These are phyloP conservation scores for Vidua chalybeata DNA, from an alignment of 2,113 vertebrate genomes.

Conservation along the genomic window DNA sequence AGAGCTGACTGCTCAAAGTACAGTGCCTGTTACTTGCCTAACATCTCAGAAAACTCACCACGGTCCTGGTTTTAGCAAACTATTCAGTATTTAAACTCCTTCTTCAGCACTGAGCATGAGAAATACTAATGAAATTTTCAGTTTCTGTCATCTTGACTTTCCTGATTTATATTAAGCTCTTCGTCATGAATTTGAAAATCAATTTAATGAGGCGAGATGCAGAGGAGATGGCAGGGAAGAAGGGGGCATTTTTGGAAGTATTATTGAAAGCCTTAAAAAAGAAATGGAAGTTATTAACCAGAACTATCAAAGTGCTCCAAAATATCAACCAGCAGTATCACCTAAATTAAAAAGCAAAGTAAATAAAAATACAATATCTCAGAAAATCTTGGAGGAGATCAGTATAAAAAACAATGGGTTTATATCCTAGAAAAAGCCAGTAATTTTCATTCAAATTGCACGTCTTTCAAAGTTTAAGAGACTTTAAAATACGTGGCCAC, in stretches of 20 bases:
- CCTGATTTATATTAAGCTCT: background rate
- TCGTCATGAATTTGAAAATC: background rate
- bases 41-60: background rate
- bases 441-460: background rate
- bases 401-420: background rate
- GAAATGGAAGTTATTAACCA: background rate
- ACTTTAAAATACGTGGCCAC: background rate
- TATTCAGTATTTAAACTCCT: background rate
- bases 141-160: constrained; percentile 5
- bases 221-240: background rate
- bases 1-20: background rate
- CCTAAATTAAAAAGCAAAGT: background rate
- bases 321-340: background rate
- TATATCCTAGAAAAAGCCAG: background rate
- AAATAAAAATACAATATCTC: background rate
- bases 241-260: background rate
- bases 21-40: background rate
- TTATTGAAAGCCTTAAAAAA: background rate
- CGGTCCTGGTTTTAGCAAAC: background rate
- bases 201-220: background rate
- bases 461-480: background rate
- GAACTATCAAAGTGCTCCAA: background rate
- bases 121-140: background rate
- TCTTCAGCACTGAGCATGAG: background rate
- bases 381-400: background rate